Evolutionary conservation across 2,888 invertebrate species (phyloP).

Genomic region (Tromatobia lineatoria): DNA sequence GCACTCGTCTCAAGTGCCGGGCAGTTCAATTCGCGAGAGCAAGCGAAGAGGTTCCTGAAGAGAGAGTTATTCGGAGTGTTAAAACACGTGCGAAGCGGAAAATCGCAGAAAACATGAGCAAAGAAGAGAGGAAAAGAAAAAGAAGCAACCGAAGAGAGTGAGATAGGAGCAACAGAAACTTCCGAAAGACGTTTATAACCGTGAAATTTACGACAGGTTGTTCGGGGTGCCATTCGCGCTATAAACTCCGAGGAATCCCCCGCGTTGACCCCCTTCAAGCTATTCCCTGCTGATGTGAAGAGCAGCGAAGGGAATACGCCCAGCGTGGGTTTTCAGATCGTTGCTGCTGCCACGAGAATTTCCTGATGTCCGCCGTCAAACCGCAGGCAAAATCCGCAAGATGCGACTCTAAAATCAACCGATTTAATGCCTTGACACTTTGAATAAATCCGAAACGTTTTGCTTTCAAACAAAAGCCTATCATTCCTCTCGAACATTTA

Average conservation of each 20-base stretch:
- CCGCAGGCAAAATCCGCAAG: conserved; percentile 17
- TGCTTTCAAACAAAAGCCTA: not conserved
- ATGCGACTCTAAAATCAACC: not conserved
- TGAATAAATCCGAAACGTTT: conserved; percentile 45
- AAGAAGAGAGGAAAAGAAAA: conserved; percentile 4
- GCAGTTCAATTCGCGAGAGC: conserved; percentile 34
- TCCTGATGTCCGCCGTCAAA: not conserved
- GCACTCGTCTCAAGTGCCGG: conserved; percentile 17
- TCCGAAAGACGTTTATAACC: conserved; percentile 77
- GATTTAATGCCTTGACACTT: conserved; percentile 37
- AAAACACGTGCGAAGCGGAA: conserved; percentile 15
- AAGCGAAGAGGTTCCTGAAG: conserved; percentile 20
- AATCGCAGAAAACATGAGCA: not conserved
- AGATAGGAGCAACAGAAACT: conserved; percentile 55
- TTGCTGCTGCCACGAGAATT: conserved; percentile 10
- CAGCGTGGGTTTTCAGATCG: not conserved
- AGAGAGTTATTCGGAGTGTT: conserved; percentile 5
- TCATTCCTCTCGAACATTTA: not conserved
- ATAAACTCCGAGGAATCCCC: conserved; percentile 63
- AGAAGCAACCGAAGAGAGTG: conserved; percentile 9
- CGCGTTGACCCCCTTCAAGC: conserved; percentile 30
- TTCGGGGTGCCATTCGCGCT: conserved; percentile 68
- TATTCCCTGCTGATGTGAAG: conserved; percentile 19
- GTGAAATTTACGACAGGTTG: conserved; percentile 75
- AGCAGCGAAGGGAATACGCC: not conserved